phyloP scores from a whole-genome alignment of 2,113 vertebrate species.

The Pachycephala philippinensis region DNA sequence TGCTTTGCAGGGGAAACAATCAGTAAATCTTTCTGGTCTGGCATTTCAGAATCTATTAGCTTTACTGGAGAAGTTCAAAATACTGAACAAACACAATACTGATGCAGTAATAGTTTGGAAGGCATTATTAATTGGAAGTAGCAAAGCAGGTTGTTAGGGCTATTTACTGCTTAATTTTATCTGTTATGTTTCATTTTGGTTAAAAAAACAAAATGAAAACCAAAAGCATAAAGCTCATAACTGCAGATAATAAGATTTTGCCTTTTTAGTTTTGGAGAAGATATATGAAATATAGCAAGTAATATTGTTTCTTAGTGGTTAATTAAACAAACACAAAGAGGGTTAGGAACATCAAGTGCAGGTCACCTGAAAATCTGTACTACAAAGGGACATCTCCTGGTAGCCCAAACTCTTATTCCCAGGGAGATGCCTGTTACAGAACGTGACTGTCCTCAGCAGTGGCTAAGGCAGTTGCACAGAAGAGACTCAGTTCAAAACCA shows the following conservation, averaged over 20 bases:
- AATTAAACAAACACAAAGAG: background rate
- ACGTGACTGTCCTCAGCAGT: background rate
- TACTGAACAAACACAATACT: background rate
- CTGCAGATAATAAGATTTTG: background rate
- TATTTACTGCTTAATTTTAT: background rate
- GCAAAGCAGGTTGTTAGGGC: background rate
- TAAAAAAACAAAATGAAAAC: background rate
- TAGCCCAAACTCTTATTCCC: background rate
- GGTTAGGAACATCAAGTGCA: background rate
- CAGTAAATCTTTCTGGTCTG: background rate
- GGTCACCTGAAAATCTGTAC: background rate
- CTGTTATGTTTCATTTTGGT: background rate
- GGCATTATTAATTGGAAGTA: background rate
- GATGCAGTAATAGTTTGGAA: background rate
- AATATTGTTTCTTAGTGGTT: background rate
- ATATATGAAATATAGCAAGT: background rate
- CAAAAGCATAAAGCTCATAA: background rate
- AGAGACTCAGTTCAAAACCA: background rate
- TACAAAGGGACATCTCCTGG: background rate
- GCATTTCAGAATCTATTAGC: slow-evolving; percentile 23
- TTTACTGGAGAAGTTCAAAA: background rate
- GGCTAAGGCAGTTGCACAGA: background rate
- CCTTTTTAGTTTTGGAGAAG: background rate
- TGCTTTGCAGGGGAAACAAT: background rate
- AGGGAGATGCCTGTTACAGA: background rate